phyloP scores from a whole-genome alignment of 2,113 vertebrate genomes.

The Oceanites oceanicus region DNA sequence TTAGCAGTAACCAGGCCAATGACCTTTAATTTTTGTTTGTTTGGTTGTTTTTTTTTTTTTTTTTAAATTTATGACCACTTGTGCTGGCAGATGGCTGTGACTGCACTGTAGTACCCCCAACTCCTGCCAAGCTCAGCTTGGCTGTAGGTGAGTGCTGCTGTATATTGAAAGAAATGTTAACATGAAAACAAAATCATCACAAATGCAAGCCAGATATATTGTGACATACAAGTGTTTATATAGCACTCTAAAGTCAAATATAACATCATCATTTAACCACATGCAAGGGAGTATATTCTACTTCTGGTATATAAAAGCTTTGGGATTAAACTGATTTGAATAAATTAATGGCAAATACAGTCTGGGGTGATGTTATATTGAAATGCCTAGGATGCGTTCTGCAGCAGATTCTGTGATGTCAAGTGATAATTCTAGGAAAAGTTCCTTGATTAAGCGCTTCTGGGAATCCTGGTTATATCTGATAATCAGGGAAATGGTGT shows the following conservation, averaged over 20 bases:
- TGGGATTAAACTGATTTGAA: neutral
- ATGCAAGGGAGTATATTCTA: neutral
- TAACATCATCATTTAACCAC: neutral
- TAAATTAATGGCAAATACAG: neutral
- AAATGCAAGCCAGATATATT: neutral
- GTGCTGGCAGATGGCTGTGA: constrained; percentile 36
- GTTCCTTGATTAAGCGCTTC: neutral
- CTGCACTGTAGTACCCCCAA: neutral
- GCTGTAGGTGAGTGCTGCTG: neutral
- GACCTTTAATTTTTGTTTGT: neutral
- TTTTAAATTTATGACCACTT: constrained; percentile 20
- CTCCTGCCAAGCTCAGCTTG: constrained; percentile 50
- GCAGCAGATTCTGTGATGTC: neutral
- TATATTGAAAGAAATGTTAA: neutral
- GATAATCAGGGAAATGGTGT: neutral
- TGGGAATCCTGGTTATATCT: neutral
- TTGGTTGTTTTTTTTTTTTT: neutral
- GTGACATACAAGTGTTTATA: neutral
- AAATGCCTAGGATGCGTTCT: neutral
- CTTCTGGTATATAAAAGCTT: neutral
- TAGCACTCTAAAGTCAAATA: neutral
- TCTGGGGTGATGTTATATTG: neutral
- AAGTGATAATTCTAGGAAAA: neutral
- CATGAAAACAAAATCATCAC: neutral
- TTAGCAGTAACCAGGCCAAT: neutral